These are phyloP conservation scores for Sphaeridia pumilis DNA, from an alignment of 2,888 invertebrate genomes.

Conservation along the genomic window DNA sequence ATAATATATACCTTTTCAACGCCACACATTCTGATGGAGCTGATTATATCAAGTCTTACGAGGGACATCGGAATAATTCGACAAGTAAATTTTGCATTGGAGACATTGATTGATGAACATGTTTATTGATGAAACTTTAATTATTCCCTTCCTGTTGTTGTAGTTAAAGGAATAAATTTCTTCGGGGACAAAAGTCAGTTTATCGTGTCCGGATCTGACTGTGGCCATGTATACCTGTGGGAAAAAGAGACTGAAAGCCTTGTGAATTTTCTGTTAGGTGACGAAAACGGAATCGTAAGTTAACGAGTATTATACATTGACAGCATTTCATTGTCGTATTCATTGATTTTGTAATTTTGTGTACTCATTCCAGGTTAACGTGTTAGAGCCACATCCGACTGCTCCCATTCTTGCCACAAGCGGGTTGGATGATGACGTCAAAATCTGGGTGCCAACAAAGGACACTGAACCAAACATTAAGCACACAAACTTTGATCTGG, in stretches of 20 bases:
- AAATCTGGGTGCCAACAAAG: conserved; percentile 76
- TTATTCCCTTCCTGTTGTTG: conserved; percentile 27
- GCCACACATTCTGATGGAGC: conserved; percentile 46
- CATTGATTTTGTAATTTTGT: neutral
- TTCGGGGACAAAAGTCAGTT: conserved; percentile 85
- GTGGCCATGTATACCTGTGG: conserved; percentile 77
- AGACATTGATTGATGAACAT: neutral
- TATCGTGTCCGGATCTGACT: conserved; percentile 86
- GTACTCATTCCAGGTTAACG: conserved; percentile 58
- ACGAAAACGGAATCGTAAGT: conserved; percentile 70
- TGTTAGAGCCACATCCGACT: conserved; percentile 75
- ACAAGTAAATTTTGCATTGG: conserved; percentile 41
- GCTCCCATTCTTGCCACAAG: conserved; percentile 53
- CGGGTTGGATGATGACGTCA: conserved; percentile 82
- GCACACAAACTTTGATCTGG: conserved; percentile 17
- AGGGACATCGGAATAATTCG: conserved; percentile 51
- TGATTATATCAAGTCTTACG: conserved; percentile 49
- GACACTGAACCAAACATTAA: conserved; percentile 48
- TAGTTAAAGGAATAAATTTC: conserved; percentile 83
- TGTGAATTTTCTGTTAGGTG: conserved; percentile 76
- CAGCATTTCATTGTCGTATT: neutral
- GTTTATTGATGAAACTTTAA: neutral
- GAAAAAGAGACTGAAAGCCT: conserved; percentile 75
- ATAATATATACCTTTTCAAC: conserved; percentile 81
- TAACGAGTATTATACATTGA: neutral